Conservation (phyloP, 37 sponge, comb jelly and placozoan genomes). For the Aplysina aerophoba region DNA sequence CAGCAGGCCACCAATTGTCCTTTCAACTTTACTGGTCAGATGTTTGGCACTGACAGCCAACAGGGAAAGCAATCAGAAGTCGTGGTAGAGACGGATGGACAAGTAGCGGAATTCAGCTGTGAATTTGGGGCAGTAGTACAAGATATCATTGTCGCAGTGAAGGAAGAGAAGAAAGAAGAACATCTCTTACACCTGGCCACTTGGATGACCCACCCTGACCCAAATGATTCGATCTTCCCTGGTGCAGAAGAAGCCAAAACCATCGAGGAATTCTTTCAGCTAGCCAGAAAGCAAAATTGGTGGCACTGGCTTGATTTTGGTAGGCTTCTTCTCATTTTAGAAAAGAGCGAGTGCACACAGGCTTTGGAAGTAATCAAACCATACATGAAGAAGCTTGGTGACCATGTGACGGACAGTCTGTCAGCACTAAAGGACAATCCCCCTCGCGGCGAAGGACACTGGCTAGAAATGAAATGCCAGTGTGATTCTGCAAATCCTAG, state of each 20-base stretch:
- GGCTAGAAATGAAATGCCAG: conserved; percentile 1
- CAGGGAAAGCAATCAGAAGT: too few relatives aligned
- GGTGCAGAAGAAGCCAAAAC: neutral
- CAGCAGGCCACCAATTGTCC: too few relatives aligned
- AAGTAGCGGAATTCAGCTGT: too few relatives aligned
- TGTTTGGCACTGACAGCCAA: too few relatives aligned
- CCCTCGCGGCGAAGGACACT: neutral
- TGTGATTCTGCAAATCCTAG: conserved; percentile 7
- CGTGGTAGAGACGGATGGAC: too few relatives aligned
- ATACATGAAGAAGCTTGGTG: neutral
- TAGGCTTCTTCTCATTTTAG: neutral
- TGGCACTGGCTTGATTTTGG: conserved; percentile 14
- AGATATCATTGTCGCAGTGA: too few relatives aligned
- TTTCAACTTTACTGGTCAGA: too few relatives aligned
- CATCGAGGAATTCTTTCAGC: neutral
- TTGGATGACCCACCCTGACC: neutral
- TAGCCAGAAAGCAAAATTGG: neutral
- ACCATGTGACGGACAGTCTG: neutral
- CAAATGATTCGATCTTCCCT: conserved; percentile 2
- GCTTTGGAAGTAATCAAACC: neutral
- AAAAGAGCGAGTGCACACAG: neutral
- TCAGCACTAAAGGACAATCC: neutral
- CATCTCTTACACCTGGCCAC: neutral
- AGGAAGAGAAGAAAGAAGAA: too few relatives aligned
- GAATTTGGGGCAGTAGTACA: too few relatives aligned